These are phyloP conservation scores for Clarias batrachus DNA, from an alignment of 2,113 vertebrate genomes.

Conservation along the genomic window DNA sequence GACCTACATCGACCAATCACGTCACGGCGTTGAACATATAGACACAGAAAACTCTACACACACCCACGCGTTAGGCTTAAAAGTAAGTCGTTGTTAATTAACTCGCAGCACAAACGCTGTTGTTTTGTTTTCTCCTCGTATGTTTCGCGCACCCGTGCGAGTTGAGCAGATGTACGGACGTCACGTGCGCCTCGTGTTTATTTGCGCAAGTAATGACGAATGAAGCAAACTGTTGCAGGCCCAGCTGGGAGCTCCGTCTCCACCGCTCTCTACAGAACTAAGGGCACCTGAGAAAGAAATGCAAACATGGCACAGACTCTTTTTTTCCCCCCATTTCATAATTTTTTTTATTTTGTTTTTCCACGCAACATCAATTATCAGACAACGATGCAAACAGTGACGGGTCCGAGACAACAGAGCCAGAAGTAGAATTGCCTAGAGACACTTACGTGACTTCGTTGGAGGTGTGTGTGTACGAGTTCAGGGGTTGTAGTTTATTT, in stretches of 20 bases:
- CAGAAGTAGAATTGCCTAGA: not conserved
- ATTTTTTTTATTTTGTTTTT: not conserved
- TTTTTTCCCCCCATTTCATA: not conserved
- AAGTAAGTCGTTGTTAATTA: not conserved
- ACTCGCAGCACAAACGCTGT: no score
- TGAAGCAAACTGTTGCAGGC: not conserved
- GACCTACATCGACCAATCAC: not conserved
- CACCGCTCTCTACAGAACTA: not conserved
- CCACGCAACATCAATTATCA: not conserved
- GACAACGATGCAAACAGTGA: not conserved
- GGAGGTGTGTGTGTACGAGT: not conserved
- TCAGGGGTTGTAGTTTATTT: not conserved
- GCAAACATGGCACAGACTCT: not conserved
- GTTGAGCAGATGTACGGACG: not conserved
- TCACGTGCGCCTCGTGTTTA: not conserved
- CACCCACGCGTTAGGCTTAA: not conserved
- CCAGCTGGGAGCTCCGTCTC: not conserved
- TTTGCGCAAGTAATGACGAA: conserved; percentile 5
- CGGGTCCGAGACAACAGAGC: not conserved
- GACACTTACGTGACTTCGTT: not conserved
- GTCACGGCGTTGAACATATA: not conserved
- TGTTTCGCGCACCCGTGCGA: not conserved
- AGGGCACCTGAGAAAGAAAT: not conserved
- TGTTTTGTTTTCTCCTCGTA: no score
- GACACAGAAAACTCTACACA: not conserved